phyloP scores from a whole-genome alignment of 2,113 vertebrate species.

The Mastomys natalensis region DNA sequence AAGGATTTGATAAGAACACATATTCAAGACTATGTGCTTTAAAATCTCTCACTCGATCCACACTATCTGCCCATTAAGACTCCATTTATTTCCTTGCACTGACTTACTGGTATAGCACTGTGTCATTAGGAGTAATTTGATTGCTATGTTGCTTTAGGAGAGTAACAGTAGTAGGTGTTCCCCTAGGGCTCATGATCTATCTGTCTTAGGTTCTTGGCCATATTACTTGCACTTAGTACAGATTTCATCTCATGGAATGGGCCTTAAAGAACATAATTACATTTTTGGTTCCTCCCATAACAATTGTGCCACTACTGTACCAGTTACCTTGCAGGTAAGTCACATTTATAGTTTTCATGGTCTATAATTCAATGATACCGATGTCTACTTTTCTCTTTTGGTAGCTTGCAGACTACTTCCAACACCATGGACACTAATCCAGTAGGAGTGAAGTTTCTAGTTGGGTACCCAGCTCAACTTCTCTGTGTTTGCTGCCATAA shows the following conservation, averaged over 20 bases:
- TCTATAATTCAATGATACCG: background rate
- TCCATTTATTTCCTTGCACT: background rate
- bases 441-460: background rate
- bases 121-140: background rate
- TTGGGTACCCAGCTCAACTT: background rate
- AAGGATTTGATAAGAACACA: background rate
- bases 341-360: background rate
- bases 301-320: background rate
- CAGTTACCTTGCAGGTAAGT: background rate
- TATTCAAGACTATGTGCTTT: background rate
- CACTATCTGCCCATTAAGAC: background rate
- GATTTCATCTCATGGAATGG: background rate
- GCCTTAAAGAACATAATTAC: background rate
- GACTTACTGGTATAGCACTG: background rate
- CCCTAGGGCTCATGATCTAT: background rate
- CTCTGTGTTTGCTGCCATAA: background rate
- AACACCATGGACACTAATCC: background rate
- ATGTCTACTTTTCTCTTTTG: background rate
- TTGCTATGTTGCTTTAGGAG: background rate
- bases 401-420: background rate
- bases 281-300: background rate
- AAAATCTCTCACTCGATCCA: background rate
- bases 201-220: background rate
- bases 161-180: background rate
- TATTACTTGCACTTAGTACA: background rate